Evolutionary conservation across 2,797 vertebrate genomes (phyloP).

Genomic region (Decapterus maruadsi): DNA sequence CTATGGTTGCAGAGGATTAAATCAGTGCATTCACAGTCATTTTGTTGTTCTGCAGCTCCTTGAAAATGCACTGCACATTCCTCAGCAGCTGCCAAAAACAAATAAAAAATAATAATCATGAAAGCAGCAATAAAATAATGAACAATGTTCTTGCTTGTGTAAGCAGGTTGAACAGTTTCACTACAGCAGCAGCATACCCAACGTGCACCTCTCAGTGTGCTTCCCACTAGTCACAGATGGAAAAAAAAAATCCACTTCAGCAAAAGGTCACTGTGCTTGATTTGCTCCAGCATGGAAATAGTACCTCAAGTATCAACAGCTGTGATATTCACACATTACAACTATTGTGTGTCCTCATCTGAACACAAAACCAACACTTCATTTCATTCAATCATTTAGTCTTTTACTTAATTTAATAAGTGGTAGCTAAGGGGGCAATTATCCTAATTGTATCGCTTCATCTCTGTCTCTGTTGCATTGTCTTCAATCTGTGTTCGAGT

Average conservation of each 20-base stretch:
- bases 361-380: constrained; percentile 36
- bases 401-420: constrained; percentile 46
- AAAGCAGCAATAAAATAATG: neutral
- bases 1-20: neutral
- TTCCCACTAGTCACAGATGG: constrained; percentile 23
- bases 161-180: neutral
- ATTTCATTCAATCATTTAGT: constrained; percentile 50
- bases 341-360: constrained; percentile 15
- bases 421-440: constrained; percentile 19
- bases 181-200: neutral
- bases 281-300: constrained; percentile 42
- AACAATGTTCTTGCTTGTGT: neutral
- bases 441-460: constrained; percentile 24
- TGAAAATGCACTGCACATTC: neutral
- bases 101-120: neutral
- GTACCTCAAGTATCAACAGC: constrained; percentile 38
- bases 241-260: constrained; percentile 24
- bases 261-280: constrained; percentile 46
- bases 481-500: constrained; percentile 14
- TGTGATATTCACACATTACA: constrained; percentile 32
- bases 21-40: neutral
- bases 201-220: constrained; percentile 1
- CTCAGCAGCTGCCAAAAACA: neutral
- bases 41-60: neutral
- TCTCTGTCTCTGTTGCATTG: constrained; percentile 1